phyloP scores from a whole-genome alignment of 2,113 vertebrate genomes.

The Atractosteus spatula region DNA sequence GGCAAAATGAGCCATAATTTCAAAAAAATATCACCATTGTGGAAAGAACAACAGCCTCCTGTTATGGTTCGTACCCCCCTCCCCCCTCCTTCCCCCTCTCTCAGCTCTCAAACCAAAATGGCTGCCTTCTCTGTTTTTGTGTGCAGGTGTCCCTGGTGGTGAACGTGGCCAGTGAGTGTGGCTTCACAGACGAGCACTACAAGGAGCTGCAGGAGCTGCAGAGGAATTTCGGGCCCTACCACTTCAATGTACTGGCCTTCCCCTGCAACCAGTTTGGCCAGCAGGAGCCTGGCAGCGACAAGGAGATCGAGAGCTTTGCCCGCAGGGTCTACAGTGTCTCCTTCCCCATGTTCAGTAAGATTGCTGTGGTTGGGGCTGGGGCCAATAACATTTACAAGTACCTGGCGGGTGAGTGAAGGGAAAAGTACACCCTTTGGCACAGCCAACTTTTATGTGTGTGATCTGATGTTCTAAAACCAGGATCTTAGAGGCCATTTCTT shows the following conservation, averaged over 20 bases:
- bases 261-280: slow-evolving; percentile 98
- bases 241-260: slow-evolving; percentile 95
- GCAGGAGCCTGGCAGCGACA: slow-evolving; percentile 89
- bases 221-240: slow-evolving; percentile 81
- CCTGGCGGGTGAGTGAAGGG: slow-evolving; percentile 68
- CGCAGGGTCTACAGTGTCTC: slow-evolving; percentile 80
- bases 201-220: slow-evolving; percentile 86
- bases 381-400: slow-evolving; percentile 90
- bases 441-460: too few relatives aligned
- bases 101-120: too few relatives aligned
- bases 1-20: too few relatives aligned
- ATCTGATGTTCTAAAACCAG: too few relatives aligned
- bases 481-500: too few relatives aligned
- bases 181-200: slow-evolving; percentile 91
- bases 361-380: slow-evolving; percentile 74
- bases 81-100: too few relatives aligned
- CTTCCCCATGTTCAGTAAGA: slow-evolving; percentile 96
- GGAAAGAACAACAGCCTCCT: too few relatives aligned
- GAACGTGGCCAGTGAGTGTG: slow-evolving; percentile 93
- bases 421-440: too few relatives aligned
- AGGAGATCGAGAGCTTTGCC: slow-evolving; percentile 89
- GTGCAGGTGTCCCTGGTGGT: slow-evolving; percentile 87
- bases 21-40: too few relatives aligned
- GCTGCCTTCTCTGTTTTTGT: background rate
- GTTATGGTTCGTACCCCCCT: too few relatives aligned